phyloP scores from a whole-genome alignment of 2,888 invertebrate genomes.

The Charanyca ferruginea region DNA sequence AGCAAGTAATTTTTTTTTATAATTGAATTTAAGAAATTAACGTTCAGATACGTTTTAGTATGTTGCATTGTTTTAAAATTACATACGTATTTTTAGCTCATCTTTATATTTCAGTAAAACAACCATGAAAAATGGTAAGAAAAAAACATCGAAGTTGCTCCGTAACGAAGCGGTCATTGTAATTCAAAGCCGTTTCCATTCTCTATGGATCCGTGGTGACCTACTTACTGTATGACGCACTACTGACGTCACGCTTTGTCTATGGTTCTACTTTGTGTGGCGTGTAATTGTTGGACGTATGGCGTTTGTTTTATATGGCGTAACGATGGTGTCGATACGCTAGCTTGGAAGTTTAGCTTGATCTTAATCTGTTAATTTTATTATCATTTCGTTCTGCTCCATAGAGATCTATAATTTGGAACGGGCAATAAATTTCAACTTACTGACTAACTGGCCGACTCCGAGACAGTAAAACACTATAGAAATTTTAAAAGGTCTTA shows the following conservation, averaged over 20 bases:
- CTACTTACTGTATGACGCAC: constrained; percentile 75
- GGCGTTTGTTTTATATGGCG: constrained; percentile 40
- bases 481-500: too few species aligned
- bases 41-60: too few species aligned
- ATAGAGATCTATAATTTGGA: background rate
- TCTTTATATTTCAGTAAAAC: background rate
- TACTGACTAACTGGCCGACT: too few species aligned
- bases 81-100: background rate
- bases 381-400: background rate
- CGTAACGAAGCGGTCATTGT: constrained; percentile 59
- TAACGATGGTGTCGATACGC: constrained; percentile 8
- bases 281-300: constrained; percentile 57
- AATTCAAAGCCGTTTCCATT: constrained; percentile 56
- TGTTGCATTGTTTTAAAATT: too few species aligned
- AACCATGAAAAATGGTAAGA: constrained; percentile 41
- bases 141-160: constrained; percentile 29
- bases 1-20: too few species aligned
- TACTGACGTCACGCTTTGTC: constrained; percentile 72
- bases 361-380: constrained; percentile 22
- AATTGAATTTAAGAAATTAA: too few species aligned
- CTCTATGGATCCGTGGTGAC: constrained; percentile 64
- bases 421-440: too few species aligned
- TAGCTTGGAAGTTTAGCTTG: constrained; percentile 18
- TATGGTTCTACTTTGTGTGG: constrained; percentile 59
- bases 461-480: too few species aligned